Percentiles rank a stretch among this genome's conserved stretches.
These are phyloP conservation scores for Arnoldichthys spilopterus DNA, from an alignment of 2,797 vertebrate species.

Conservation along the genomic window DNA sequence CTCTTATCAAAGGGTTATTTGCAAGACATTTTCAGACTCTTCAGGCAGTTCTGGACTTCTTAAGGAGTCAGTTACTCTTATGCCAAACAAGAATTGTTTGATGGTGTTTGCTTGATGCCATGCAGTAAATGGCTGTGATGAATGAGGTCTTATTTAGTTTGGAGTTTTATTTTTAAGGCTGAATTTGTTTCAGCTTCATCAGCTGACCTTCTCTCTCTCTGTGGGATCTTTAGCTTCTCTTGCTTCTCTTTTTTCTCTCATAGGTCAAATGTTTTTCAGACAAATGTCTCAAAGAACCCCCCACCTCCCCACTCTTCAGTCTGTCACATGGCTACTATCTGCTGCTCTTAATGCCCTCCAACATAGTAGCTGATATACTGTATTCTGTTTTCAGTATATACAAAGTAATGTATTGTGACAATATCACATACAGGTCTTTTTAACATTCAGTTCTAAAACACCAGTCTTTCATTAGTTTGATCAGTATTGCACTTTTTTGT, in stretches of 20 bases:
- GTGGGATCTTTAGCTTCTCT: background rate
- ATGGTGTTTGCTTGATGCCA: constrained; percentile 24
- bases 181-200: constrained; percentile 38
- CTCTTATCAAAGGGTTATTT: constrained; percentile 11
- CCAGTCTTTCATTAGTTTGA: background rate
- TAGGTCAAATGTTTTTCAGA: constrained; percentile 24
- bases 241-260: constrained; percentile 49
- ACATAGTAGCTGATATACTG: background rate
- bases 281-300: background rate
- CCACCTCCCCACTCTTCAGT: constrained; percentile 14
- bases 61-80: constrained; percentile 23
- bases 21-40: constrained; percentile 30
- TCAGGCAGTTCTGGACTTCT: constrained; percentile 39
- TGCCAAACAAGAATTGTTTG: constrained; percentile 6
- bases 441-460: background rate
- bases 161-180: constrained; percentile 19
- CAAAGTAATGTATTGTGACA: constrained; percentile 9
- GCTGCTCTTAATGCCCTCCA: background rate
- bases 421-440: background rate
- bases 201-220: background rate
- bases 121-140: constrained; percentile 21
- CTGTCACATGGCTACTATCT: background rate
- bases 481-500: constrained; percentile 35
- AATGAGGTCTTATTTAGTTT: constrained; percentile 41
- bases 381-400: constrained; percentile 18